Percentiles rank a stretch among this genome's conserved stretches.
phyloP scores from a whole-genome alignment of 2,797 vertebrate genomes.

The Silurus lanzhouensis region DNA sequence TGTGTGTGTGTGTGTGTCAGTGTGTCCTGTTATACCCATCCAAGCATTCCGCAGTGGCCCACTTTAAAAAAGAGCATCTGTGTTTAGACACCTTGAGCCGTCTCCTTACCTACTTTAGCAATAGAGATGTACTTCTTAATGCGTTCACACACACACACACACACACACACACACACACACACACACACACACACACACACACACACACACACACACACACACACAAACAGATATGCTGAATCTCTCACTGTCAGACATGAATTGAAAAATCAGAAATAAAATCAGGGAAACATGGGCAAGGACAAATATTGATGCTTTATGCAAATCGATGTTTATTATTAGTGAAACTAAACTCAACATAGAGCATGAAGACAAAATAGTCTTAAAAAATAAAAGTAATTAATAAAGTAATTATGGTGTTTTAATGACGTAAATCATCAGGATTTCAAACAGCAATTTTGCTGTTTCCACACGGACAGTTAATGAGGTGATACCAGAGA shows the following conservation, averaged over 20 bases:
- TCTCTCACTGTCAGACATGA: not conserved
- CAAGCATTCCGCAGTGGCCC: slow-evolving; percentile 56
- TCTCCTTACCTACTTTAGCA: slow-evolving; percentile 35
- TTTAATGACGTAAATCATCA: no score
- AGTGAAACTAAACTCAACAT: no score
- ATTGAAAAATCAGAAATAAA: not conserved
- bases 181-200: not conserved
- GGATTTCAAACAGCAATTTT: no score
- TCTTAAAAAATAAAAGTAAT: no score
- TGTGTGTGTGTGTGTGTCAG: slow-evolving; percentile 9
- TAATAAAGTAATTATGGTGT: no score
- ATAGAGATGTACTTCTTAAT: not conserved
- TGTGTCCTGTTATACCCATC: slow-evolving; percentile 26
- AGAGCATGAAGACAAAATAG: no score
- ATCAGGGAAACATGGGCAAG: not conserved
- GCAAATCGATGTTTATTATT: no score
- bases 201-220: not conserved
- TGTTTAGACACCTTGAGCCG: slow-evolving; percentile 27
- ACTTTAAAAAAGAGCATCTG: slow-evolving; percentile 43
- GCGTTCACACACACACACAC: no score
- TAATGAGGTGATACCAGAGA: no score
- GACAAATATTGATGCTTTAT: no score
- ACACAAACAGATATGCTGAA: no score
- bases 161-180: not conserved
- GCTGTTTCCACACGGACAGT: no score